Conservation (phyloP, 1,140 invertebrate genomes). For the Lutraria rhynchaena region DNA sequence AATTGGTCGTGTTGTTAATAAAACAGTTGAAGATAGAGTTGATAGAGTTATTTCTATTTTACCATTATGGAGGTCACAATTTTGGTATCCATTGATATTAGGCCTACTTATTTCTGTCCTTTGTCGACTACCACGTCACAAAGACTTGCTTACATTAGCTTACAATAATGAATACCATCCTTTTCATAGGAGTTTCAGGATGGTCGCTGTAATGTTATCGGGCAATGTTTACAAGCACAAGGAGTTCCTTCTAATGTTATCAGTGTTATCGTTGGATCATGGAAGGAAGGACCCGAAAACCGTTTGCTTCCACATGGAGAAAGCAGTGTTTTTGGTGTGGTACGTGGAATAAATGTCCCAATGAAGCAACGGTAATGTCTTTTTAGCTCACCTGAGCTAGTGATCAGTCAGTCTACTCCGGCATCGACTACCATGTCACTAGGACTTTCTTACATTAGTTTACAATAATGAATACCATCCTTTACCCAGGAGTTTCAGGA, state of each 20-base stretch:
- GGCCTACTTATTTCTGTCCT: constrained; percentile 41
- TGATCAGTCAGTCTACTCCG: too few species aligned
- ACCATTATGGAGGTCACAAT: constrained; percentile 41
- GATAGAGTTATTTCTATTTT: constrained; percentile 44
- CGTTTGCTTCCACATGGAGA: constrained; percentile 24
- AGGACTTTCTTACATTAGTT: too few species aligned
- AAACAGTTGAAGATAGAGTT: constrained; percentile 50
- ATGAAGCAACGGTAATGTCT: constrained; percentile 21
- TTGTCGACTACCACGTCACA: constrained; percentile 29
- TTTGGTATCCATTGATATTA: constrained; percentile 23
- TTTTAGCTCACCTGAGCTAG: too few species aligned
- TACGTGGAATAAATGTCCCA: constrained; percentile 12
- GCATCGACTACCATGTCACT: too few species aligned
- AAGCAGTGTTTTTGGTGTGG: constrained; percentile 31
- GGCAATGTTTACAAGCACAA: constrained; percentile 14
- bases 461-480: too few species aligned
- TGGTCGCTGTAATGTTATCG: constrained; percentile 56
- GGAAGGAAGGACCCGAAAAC: constrained; percentile 20
- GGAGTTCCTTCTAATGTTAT: constrained; percentile 24
- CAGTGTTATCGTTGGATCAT: constrained; percentile 4
- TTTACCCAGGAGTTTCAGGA: too few species aligned
- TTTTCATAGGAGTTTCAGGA: constrained; percentile 3
- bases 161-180: constrained; percentile 36
- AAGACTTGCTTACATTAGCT: constrained; percentile 23
- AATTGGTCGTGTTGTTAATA: constrained; percentile 33